Percentiles rank a stretch among this genome's conserved stretches.
phyloP scores from a whole-genome alignment of 2,888 invertebrate species.

The Keiferia lycopersicella region DNA sequence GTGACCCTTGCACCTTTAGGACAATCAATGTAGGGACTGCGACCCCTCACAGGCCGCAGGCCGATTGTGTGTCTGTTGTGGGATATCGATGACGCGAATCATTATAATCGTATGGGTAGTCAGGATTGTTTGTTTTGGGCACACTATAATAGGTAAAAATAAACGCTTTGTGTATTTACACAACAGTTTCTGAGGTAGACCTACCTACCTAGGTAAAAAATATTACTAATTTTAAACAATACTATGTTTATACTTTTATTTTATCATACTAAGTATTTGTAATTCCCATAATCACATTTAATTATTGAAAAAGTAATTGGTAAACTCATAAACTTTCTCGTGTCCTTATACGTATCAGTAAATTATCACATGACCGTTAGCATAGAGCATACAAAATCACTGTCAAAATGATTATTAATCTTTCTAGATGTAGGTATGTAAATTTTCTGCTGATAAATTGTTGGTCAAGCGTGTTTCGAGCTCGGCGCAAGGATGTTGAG shows the following conservation, averaged over 20 bases:
- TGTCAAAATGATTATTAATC: constrained; percentile 53
- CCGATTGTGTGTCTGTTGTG: constrained; percentile 41
- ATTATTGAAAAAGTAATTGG: too few species aligned
- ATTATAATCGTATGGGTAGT: constrained; percentile 1
- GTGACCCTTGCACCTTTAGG: constrained; percentile 63
- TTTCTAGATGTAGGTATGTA: constrained; percentile 58
- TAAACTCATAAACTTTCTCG: background rate
- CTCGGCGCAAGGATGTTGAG: constrained; percentile 32
- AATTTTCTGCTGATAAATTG: constrained; percentile 57
- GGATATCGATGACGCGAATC: constrained; percentile 29
- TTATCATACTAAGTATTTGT: too few species aligned
- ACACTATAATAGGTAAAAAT: too few species aligned
- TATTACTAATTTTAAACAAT: too few species aligned
- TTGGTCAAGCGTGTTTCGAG: constrained; percentile 45
- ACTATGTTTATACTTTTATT: too few species aligned
- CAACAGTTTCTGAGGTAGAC: too few species aligned
- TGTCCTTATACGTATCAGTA: constrained; percentile 40
- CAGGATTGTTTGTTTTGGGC: background rate
- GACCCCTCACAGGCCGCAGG: constrained; percentile 40
- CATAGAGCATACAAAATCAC: constrained; percentile 47
- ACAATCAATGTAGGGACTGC: constrained; percentile 45
- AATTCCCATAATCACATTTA: too few species aligned
- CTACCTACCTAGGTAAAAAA: too few species aligned
- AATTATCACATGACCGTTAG: constrained; percentile 33
- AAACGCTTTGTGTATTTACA: too few species aligned